Conservation (phyloP, 2,797 vertebrate species). For the Buceros bicornis region DNA sequence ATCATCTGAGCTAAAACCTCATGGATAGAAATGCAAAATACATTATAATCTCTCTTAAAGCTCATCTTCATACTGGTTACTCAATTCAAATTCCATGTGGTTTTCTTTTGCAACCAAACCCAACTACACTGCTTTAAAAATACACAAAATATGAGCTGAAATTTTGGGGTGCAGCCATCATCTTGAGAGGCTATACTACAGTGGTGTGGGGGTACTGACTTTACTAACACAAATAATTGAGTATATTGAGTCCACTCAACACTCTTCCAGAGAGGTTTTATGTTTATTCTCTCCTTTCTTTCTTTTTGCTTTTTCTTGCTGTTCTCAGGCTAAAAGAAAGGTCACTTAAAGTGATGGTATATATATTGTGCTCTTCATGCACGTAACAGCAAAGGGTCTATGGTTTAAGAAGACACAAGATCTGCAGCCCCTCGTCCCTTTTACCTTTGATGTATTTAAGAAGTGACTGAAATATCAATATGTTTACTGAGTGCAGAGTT, state of each 20-base stretch:
- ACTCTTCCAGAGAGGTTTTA: background rate
- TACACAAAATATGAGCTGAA: background rate
- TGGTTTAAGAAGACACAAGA: background rate
- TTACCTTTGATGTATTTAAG: conserved; percentile 58
- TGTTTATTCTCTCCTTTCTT: too few species aligned
- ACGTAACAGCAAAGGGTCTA: background rate
- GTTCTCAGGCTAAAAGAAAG: background rate
- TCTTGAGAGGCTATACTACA: background rate
- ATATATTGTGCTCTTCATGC: background rate
- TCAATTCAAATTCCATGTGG: background rate
- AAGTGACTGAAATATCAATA: conserved; percentile 58
- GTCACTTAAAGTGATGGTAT: background rate
- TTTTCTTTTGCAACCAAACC: conserved; percentile 11
- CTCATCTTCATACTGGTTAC: background rate
- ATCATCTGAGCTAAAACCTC: conserved; percentile 65
- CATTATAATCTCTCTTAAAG: conserved; percentile 34
- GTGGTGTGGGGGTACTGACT: background rate
- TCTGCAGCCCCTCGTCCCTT: background rate
- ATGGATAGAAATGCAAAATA: conserved; percentile 24
- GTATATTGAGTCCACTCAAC: background rate
- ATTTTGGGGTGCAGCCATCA: background rate
- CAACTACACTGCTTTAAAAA: background rate
- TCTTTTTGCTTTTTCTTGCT: too few species aligned
- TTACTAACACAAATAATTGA: background rate
- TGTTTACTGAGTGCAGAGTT: conserved; percentile 37